Evolutionary conservation across 2,113 vertebrate genomes (phyloP), one percentile per base, ranked within the genome.

Genomic region (Poeciliopsis retropinna): DNA sequence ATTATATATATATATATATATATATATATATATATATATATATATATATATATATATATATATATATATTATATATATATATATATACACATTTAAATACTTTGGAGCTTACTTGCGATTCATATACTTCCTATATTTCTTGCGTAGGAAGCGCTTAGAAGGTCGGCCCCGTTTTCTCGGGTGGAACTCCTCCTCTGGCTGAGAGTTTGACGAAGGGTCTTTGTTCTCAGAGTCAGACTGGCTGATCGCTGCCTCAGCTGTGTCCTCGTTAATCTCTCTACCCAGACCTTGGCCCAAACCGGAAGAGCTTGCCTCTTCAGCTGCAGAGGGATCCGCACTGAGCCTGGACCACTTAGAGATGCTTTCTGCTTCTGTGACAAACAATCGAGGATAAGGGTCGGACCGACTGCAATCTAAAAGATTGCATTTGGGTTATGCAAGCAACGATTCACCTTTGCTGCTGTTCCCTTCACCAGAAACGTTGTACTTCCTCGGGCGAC

Each of bases 91-190:
- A 19, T 15, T 9, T 47, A 12, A n/a, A 73, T 4, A 14, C 41
- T 32, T 25, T 6, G 12, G 77, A n/a, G 85, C 94, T 94, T 92
- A 96, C 95, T 94, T 95, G 86, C 72, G 91, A 71, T 93, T 95
- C 60, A 95, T 94, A 54, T 96, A 98, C 89, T 97, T 98, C 91
- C 95, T 97, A 88, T 98, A 99, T 86, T 97, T 98, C 90, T 97
- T 98, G 78, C 97, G 96, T 39, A 98, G 94, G 88, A 98, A 98
- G 30, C 95, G 94, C 71, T 96, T 96, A 31, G 97, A 97, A 57
- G 97, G 97, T 12, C 96, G 94, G 0, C 97, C 97, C 0, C 97
- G 94, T 75, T 96, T 95, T 60, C 95, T 94, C 3, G 94, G 94
- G 2, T 91, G 68, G 12, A 86, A 44, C 0, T 97, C 96, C 4